Base-by-base conservation (phyloP, 2,113 vertebrate genomes). In the Leuciscus idus region DNA sequence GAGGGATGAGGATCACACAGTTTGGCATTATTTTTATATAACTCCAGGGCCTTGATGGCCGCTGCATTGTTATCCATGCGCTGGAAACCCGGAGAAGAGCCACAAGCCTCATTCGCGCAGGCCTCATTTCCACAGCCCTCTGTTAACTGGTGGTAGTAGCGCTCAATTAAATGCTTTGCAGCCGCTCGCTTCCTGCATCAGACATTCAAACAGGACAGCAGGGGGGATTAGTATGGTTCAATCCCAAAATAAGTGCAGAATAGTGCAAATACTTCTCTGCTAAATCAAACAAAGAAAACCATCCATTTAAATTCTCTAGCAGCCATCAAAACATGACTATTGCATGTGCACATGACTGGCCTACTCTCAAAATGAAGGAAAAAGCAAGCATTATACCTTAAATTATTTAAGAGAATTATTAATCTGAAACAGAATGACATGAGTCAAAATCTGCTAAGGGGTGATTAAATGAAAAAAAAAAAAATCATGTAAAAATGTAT, bases 161-260 rank as follows among this genome's bases (percentile, higher is more conserved):
- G 98, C 95, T 99, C 98, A 93, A 99, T 99, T 95, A 99, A 97
- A 96, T 98, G 97, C 96, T 99, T 99, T 95, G 98, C 98, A 95
- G 98, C 96, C 92, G 97, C 97, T 97, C 96, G 98, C 97, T 99
- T 99, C 98, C 98, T 99, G 96, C 91, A 90, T 90, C 94, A 94
- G 92, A 97, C 91, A 96, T 93, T 95, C 91, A 95, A 95, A 97
- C 93, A 94, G 91, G 89, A 80, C 92, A 93, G 95, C 92, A 95
- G 68, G 93, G 57, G 74, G 88, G 89, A 94, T 95, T 94, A 96
- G 95, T 96, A 92, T 52, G 91, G 92, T 93, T 87, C 72, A 87
- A 61, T 84, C 74, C 7, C 19, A 7, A 79, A 82, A 82, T 6
- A 52, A 79, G 30, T 59, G 84, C 57, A 81, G 30, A 74, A 52